These are phyloP conservation scores for Rotaria macrura DNA, from an alignment of 2,888 invertebrate genomes.

Conservation along the genomic window DNA sequence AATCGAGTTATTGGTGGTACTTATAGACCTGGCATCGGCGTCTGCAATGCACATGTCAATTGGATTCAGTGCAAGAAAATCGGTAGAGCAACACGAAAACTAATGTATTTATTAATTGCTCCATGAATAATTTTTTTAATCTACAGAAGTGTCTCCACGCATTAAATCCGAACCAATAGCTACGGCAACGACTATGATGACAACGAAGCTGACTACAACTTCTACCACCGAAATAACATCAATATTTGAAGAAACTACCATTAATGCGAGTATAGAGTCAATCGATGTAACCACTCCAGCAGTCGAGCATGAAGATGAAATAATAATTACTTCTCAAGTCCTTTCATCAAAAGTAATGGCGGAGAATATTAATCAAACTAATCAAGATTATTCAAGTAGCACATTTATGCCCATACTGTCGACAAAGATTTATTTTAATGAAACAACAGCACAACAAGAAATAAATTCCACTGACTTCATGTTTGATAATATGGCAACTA, in stretches of 20 bases:
- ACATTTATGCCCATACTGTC: background rate
- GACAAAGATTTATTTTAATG: background rate
- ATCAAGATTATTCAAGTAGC: background rate
- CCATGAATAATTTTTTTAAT: background rate
- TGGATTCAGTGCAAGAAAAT: constrained; percentile 27
- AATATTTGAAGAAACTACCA: background rate
- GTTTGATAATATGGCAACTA: background rate
- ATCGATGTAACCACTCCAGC: background rate
- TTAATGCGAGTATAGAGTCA: background rate
- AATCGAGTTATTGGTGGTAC: constrained; percentile 33
- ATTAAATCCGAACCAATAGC: background rate
- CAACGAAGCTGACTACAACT: background rate
- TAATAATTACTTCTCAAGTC: background rate
- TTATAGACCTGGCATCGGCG: constrained; percentile 29
- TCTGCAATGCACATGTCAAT: constrained; percentile 24
- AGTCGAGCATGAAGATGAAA: background rate
- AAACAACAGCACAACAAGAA: background rate
- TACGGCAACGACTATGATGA: background rate
- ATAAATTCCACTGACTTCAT: background rate
- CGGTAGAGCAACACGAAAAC: background rate
- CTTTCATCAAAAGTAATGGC: background rate
- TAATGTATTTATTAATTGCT: background rate
- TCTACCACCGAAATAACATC: background rate
- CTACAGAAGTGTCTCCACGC: background rate
- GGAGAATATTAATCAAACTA: background rate